phyloP scores from a whole-genome alignment of 2,888 invertebrate genomes.

The Amorpha juglandis region DNA sequence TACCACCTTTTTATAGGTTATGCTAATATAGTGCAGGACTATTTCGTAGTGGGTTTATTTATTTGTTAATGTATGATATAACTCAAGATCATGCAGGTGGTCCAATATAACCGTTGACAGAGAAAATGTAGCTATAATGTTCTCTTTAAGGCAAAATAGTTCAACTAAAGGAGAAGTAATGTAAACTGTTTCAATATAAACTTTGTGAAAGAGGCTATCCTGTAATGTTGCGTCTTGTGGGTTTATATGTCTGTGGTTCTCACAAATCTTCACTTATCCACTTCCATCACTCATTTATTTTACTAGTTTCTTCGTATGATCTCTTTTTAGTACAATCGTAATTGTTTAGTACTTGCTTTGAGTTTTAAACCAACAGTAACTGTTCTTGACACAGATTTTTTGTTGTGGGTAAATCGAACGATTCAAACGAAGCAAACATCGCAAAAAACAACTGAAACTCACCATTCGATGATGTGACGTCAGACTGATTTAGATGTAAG shows the following conservation, averaged over 20 bases:
- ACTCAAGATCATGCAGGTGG: too few species aligned
- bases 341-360: background rate
- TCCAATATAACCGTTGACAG: too few species aligned
- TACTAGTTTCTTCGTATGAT: background rate
- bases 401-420: slow-evolving; percentile 1
- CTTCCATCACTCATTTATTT: slow-evolving; percentile 2
- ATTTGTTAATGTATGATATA: too few species aligned
- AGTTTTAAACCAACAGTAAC: too few species aligned
- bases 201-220: background rate
- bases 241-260: background rate
- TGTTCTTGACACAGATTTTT: background rate
- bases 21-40: too few species aligned
- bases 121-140: too few species aligned
- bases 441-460: slow-evolving; percentile 49
- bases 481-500: slow-evolving; percentile 73
- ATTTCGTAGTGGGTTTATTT: too few species aligned
- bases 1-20: too few species aligned
- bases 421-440: background rate
- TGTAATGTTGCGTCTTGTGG: background rate
- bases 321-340: slow-evolving; percentile 5
- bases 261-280: background rate
- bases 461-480: slow-evolving; percentile 75
- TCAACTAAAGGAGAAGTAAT: too few species aligned
- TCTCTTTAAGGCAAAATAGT: too few species aligned
- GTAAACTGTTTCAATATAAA: too few species aligned